Percentiles rank a stretch among this genome's conserved stretches.
phyloP scores from a whole-genome alignment of 1,140 invertebrate genomes.

The Zelostemma sp. region DNA sequence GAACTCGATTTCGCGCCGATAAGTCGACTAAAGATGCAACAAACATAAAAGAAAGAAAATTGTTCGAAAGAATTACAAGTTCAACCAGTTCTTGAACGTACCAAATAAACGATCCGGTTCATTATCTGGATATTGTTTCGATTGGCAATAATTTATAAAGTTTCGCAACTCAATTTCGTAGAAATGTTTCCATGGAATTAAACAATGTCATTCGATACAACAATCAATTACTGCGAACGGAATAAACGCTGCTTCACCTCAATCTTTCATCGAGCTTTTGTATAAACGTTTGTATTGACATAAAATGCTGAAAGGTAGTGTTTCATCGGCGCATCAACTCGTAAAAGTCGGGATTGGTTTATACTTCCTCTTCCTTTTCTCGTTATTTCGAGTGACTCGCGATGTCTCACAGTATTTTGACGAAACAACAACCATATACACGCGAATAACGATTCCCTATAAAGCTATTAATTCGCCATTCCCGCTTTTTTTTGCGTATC shows the following conservation, averaged over 20 bases:
- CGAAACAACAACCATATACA: neutral
- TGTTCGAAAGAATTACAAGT: no score
- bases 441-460: neutral
- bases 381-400: neutral
- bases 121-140: no score
- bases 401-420: neutral
- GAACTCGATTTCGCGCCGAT: conserved; percentile 25
- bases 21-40: no score
- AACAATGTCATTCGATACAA: neutral
- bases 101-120: no score
- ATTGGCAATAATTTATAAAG: no score
- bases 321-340: neutral
- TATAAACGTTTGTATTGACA: conserved; percentile 1
- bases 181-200: neutral
- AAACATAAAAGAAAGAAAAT: no score
- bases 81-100: no score
- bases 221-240: neutral
- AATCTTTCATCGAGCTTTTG: neutral
- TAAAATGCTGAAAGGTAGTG: neutral
- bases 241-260: neutral
- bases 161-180: neutral
- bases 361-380: conserved; percentile 4
- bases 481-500: no score
- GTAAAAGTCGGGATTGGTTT: neutral
- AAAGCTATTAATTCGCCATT: no score